Base-by-base conservation (phyloP, 1,140 invertebrate species). In the Caenorhabditis brenneri region DNA sequence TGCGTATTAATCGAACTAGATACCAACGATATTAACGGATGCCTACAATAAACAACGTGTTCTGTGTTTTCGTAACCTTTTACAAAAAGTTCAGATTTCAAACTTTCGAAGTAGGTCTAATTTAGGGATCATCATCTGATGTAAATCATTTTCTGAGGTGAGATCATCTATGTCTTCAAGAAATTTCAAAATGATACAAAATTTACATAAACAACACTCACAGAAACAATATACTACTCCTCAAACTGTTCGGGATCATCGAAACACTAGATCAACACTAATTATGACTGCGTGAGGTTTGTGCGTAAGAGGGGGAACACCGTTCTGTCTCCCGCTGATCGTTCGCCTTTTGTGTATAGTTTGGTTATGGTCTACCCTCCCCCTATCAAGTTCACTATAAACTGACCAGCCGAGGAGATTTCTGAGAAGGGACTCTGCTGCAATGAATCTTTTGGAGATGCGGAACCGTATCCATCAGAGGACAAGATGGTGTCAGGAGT, bases 401-500 rank as follows among this genome's bases (percentile, higher is more conserved):
- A 74, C 65, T 46, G 1, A 74, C 65, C 65, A 22, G 65, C n/a
- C 5, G 65, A 74, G 0, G 60, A 65, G n/a, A 74, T 33, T 10
- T 65, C 65, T 2, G 65, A 74, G n/a, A 42, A 42, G 1, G 65
- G 65, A 42, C 65, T 74, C 19, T 65, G 53, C 24, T n/a, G 24
- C 58, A 58, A 31, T 7, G 58, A 65, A 42, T 74, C 65, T 19
- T 74, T 74, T 42, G 65, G 36, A 46, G 65, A 74, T 24, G 65
- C 29, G 22, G 65, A 74, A 24, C 65, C 65, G 65, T 74, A 74
- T 74, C 65, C 65, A 27, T 74, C 65, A 0, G 36, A 74, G 10
- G 65, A 74, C 65, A 74, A 42, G 36, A 74, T 36, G n/a, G 65
- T 74, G 65, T 74, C 65, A 74, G 65, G 65, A 74, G 65, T 74